Evolutionary conservation across 2,113 vertebrate genomes (phyloP).

Genomic region (Phasianus colchicus): DNA sequence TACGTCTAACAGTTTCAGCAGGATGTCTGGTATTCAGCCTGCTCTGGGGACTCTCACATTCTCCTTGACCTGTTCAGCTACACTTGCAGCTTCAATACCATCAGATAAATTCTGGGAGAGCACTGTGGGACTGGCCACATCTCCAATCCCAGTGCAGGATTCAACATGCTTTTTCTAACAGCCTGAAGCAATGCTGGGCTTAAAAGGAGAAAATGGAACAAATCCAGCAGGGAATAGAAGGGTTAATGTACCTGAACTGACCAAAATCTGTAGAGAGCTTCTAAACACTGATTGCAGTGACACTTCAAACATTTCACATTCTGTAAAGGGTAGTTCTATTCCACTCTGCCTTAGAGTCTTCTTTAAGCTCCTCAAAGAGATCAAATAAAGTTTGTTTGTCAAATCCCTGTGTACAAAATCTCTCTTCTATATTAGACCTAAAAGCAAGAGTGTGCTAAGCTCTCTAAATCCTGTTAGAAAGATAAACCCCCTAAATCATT

Average conservation of each 20-base stretch:
- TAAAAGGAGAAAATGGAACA: not conserved
- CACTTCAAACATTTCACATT: not conserved
- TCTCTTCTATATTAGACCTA: slow-evolving; percentile 13
- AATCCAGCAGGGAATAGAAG: not conserved
- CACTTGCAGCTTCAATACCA: not conserved
- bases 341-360: not conserved
- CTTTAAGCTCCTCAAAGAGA: slow-evolving; percentile 38
- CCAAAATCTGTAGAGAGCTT: not conserved
- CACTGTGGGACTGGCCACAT: fast-evolving
- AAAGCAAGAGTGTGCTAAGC: not conserved
- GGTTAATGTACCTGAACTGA: not conserved
- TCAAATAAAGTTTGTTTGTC: slow-evolving; percentile 56
- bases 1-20: not conserved
- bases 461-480: slow-evolving; percentile 55
- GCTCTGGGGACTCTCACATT: not conserved
- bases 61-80: not conserved
- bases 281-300: not conserved
- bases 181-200: not conserved
- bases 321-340: not conserved
- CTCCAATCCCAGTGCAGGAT: fast-evolving
- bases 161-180: not conserved
- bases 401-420: not conserved
- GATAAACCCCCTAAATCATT: slow-evolving; percentile 15
- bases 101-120: not conserved
- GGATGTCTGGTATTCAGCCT: not conserved